A percentile compares a stretch with the other conserved stretches of the same genome.
Evolutionary conservation across 1,140 invertebrate species (phyloP).

Genomic region (Aphaenogaster rudis): DNA sequence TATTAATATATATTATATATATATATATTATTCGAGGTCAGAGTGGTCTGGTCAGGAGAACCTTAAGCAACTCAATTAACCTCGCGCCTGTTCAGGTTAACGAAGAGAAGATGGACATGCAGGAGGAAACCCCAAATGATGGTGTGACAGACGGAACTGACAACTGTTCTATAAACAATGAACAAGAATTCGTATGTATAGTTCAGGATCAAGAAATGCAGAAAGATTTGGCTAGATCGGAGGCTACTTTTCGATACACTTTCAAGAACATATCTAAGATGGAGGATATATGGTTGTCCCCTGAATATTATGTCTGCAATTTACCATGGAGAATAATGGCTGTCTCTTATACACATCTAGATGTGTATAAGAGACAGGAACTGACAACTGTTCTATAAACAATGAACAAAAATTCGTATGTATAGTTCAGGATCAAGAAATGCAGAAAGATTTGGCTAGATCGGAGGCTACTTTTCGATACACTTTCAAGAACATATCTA

Average conservation of each 20-base stretch:
- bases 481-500: too few species aligned
- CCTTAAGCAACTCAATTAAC: slow-evolving; percentile 82
- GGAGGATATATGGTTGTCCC: slow-evolving; percentile 96
- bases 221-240: slow-evolving; percentile 97
- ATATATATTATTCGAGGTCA: too few species aligned
- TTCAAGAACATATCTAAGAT: slow-evolving; percentile 96
- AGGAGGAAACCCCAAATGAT: slow-evolving; percentile 89
- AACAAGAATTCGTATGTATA: slow-evolving; percentile 86
- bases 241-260: slow-evolving; percentile 94
- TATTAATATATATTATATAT: too few species aligned
- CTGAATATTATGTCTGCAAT: too few species aligned
- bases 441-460: too few species aligned
- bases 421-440: too few species aligned
- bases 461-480: too few species aligned
- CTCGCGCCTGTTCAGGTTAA: slow-evolving; percentile 86
- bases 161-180: slow-evolving; percentile 88
- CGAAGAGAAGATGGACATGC: slow-evolving; percentile 95
- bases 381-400: too few species aligned
- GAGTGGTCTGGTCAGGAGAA: slow-evolving; percentile 77
- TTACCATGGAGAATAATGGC: too few species aligned
- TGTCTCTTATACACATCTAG: too few species aligned
- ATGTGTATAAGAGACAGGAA: too few species aligned
- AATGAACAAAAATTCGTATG: too few species aligned
- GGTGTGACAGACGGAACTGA: slow-evolving; percentile 85
- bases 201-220: slow-evolving; percentile 89